Conservation (phyloP, 1,140 invertebrate genomes). For the Cephus cinctus region DNA sequence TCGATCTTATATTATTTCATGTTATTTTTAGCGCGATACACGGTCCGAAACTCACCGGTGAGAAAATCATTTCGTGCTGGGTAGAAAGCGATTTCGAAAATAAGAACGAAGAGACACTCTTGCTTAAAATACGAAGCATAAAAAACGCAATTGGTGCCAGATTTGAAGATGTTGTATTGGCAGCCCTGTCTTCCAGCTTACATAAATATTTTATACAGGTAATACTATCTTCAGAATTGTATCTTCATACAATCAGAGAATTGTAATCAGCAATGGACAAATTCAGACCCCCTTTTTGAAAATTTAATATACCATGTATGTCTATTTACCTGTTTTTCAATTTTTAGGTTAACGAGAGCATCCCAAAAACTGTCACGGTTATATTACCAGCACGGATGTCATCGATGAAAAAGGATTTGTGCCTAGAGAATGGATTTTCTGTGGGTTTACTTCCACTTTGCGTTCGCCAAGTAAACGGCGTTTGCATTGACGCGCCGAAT, state of each 20-base stretch:
- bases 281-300: no score
- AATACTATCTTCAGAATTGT: no score
- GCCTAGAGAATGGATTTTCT: constrained; percentile 37
- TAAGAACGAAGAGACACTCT: constrained; percentile 17
- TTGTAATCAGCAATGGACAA: no score
- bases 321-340: no score
- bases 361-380: constrained; percentile 33
- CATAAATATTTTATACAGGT: constrained; percentile 38
- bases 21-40: constrained; percentile 26
- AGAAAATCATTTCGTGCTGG: constrained; percentile 37
- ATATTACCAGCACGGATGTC: constrained; percentile 33
- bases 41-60: constrained; percentile 29
- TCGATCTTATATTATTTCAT: constrained; percentile 4
- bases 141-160: constrained; percentile 26
- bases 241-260: no score
- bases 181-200: constrained; percentile 39
- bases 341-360: no score
- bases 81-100: constrained; percentile 25
- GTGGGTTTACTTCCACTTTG: constrained; percentile 36
- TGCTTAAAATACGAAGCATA: constrained; percentile 37
- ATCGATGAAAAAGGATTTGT: constrained; percentile 20
- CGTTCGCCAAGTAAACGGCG: constrained; percentile 24
- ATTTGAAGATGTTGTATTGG: constrained; percentile 40
- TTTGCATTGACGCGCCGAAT: constrained; percentile 1
- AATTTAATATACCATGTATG: no score